Evolutionary conservation across 2,888 invertebrate species (phyloP).

Genomic region (Acanthopleura granulata): DNA sequence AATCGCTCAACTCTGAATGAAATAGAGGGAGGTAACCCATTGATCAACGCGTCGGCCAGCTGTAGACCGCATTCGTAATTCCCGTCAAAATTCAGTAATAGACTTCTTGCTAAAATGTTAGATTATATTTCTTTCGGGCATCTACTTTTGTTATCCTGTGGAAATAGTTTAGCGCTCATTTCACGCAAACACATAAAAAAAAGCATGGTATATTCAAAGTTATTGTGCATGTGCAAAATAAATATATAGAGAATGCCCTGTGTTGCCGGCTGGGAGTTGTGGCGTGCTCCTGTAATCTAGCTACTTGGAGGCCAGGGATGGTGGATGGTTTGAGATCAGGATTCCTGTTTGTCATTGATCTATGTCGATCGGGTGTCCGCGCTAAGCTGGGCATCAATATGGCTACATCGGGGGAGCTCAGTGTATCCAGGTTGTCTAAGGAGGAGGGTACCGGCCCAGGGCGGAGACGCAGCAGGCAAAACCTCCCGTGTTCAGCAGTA

Average conservation of each 20-base stretch:
- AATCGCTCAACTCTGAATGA: no score
- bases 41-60: no score
- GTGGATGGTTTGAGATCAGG: constrained; percentile 95
- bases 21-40: no score
- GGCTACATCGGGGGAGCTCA: constrained; percentile 88
- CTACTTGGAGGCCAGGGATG: constrained; percentile 92
- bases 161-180: no score
- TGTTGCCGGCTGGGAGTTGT: constrained; percentile 84
- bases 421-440: constrained; percentile 91
- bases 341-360: constrained; percentile 76
- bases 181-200: no score
- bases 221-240: no score
- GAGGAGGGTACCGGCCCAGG: constrained; percentile 87
- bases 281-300: constrained; percentile 99
- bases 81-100: no score
- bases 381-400: constrained; percentile 98
- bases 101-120: no score
- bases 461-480: constrained; percentile 88
- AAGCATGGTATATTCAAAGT: no score
- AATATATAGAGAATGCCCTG: background rate
- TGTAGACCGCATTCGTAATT: no score
- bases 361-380: constrained; percentile 89
- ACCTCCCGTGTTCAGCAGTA: constrained; percentile 98
- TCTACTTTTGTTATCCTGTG: no score
- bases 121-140: no score